Percentiles rank a stretch among this genome's conserved stretches.
These are phyloP conservation scores for Botia almorhae DNA, from an alignment of 2,797 vertebrate genomes.

Conservation along the genomic window DNA sequence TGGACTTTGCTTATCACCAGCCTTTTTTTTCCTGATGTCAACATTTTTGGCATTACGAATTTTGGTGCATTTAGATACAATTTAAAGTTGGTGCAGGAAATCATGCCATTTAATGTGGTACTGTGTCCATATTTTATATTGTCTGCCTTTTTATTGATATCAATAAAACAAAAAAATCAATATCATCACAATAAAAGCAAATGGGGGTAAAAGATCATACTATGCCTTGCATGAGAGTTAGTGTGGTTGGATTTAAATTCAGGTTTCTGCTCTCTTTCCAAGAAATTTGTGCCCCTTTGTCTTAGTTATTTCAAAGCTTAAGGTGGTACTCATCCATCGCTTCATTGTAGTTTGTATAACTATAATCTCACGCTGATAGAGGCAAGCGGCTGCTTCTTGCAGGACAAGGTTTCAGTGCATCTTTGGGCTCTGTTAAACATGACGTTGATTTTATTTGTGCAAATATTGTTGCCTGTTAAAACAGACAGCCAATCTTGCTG, in stretches of 20 bases:
- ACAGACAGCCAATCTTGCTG: constrained; percentile 96
- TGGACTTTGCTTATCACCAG: not conserved
- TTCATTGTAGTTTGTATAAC: no score
- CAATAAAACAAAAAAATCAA: not conserved
- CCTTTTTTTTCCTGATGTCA: not conserved
- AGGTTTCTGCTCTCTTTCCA: no score
- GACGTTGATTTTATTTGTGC: constrained; percentile 46
- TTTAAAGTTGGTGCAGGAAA: not conserved
- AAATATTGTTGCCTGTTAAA: constrained; percentile 81
- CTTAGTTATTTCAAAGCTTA: constrained; percentile 57
- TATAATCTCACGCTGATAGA: not conserved
- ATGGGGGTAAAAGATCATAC: not conserved
- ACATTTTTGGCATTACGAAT: not conserved
- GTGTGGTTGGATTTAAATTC: no score
- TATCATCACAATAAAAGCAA: constrained; percentile 11
- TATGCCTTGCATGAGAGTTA: no score
- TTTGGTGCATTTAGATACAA: constrained; percentile 80
- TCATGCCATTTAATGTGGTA: not conserved
- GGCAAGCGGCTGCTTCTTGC: constrained; percentile 79
- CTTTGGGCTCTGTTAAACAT: not conserved
- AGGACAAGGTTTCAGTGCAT: constrained; percentile 77
- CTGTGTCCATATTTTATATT: not conserved
- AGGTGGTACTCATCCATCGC: no score
- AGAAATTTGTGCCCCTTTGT: no score
- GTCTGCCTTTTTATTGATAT: not conserved